These are phyloP conservation scores for Leptura quadrifasciata DNA, from an alignment of 2,888 invertebrate species.

Conservation along the genomic window DNA sequence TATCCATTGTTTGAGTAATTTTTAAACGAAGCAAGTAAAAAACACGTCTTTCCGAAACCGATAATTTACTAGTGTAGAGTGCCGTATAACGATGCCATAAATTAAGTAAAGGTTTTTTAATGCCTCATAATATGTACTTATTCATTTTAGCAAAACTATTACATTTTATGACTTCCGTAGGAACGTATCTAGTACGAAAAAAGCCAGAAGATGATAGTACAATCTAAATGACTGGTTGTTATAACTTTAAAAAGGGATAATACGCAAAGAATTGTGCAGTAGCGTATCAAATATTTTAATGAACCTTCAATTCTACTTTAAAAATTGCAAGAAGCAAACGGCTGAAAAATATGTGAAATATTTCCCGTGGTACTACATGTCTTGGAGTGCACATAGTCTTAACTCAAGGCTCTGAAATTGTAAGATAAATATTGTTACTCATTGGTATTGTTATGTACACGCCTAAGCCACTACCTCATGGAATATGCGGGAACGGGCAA, in stretches of 20 bases:
- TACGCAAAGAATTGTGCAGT: neutral
- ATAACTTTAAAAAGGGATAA: neutral
- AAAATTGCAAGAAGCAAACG: no score
- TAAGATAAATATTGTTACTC: no score
- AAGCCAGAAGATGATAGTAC: neutral
- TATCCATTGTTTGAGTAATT: no score
- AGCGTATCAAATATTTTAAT: neutral
- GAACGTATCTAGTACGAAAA: slow-evolving; percentile 7
- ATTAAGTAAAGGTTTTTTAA: slow-evolving; percentile 8
- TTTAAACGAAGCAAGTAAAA: neutral
- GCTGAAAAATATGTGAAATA: no score
- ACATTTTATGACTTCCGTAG: slow-evolving; percentile 20
- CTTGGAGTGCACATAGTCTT: no score
- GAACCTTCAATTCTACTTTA: neutral
- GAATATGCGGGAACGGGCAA: no score
- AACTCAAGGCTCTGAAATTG: no score
- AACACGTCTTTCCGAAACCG: neutral
- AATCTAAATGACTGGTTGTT: neutral
- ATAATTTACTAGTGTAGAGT: neutral
- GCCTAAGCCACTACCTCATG: no score
- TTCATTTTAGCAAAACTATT: slow-evolving; percentile 26
- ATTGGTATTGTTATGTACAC: no score
- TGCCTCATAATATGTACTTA: slow-evolving; percentile 3
- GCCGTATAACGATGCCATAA: neutral
- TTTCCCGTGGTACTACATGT: no score